Conservation (phyloP, 2,797 vertebrate genomes). For the Salarias fasciatus region DNA sequence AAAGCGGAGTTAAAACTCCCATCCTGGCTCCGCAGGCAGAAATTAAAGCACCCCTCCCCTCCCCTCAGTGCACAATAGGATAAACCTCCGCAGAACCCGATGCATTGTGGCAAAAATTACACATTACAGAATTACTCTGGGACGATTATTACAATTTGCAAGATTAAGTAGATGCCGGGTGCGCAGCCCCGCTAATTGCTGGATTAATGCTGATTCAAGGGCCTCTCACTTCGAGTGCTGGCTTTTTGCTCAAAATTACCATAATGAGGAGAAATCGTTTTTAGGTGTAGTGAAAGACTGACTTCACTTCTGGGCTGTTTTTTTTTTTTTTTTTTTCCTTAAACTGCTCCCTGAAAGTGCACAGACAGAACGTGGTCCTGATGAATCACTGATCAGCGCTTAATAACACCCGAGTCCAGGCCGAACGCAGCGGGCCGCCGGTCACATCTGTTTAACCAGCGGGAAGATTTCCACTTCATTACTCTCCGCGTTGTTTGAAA, state of each 20-base stretch:
- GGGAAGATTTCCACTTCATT: background rate
- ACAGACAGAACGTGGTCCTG: background rate
- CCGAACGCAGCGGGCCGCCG: background rate
- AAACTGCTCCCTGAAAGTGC: background rate
- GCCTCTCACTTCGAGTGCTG: constrained; percentile 46
- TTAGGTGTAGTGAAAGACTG: background rate
- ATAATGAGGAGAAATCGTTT: constrained; percentile 25
- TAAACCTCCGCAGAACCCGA: constrained; percentile 16
- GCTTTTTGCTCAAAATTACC: constrained; percentile 36
- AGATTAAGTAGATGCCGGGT: constrained; percentile 43
- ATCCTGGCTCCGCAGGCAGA: too few species aligned
- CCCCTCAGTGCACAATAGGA: constrained; percentile 3
- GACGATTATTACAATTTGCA: constrained; percentile 46
- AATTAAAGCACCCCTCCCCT: too few species aligned
- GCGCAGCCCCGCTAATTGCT: constrained; percentile 45
- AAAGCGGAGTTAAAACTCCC: too few species aligned
- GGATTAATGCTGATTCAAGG: constrained; percentile 54
- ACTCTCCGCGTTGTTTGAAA: background rate
- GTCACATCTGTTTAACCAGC: constrained; percentile 10
- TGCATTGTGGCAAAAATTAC: constrained; percentile 40
- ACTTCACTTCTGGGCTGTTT: background rate
- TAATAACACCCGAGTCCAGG: background rate
- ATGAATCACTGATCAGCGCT: constrained; percentile 11
- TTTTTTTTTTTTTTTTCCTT: too few species aligned
- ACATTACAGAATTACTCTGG: constrained; percentile 29